These are phyloP conservation scores for Epinephelus lanceolatus DNA, from an alignment of 2,113 vertebrate genomes.

Conservation along the genomic window DNA sequence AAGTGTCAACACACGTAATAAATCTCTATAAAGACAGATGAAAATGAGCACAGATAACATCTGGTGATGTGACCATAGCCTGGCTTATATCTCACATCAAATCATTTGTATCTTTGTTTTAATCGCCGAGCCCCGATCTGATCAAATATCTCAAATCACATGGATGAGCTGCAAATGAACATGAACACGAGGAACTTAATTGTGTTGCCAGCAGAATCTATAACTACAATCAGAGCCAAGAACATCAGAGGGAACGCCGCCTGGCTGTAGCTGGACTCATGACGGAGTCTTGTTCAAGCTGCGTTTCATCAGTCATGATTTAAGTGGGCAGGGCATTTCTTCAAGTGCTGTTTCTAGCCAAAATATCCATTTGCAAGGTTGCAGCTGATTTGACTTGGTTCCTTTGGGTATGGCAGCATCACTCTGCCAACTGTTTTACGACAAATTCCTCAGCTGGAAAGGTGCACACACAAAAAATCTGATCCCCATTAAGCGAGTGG, in stretches of 20 bases:
- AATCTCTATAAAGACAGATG: neutral
- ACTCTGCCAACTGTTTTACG: slow-evolving; percentile 24
- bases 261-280: slow-evolving; percentile 12
- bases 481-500: slow-evolving; percentile 7
- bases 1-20: neutral
- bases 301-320: slow-evolving; percentile 50
- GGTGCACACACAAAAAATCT: slow-evolving; percentile 7
- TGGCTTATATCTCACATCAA: neutral
- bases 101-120: slow-evolving; percentile 35
- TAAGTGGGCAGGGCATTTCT: slow-evolving; percentile 37
- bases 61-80: neutral
- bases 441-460: slow-evolving; percentile 41
- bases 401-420: slow-evolving; percentile 35
- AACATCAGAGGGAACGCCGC: slow-evolving; percentile 34
- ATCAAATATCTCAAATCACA: slow-evolving; percentile 15
- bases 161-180: slow-evolving; percentile 13
- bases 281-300: slow-evolving; percentile 40
- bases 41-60: slow-evolving; percentile 9
- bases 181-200: slow-evolving; percentile 18
- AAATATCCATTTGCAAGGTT: slow-evolving; percentile 49
- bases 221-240: slow-evolving; percentile 23
- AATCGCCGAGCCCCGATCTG: neutral
- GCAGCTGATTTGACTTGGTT: slow-evolving; percentile 45
- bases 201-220: slow-evolving; percentile 30
- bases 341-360: slow-evolving; percentile 19